Percentiles rank a stretch among this genome's conserved stretches.
Conservation (phyloP, 2,797 vertebrate species). For the Micropoecilia bifurca region DNA sequence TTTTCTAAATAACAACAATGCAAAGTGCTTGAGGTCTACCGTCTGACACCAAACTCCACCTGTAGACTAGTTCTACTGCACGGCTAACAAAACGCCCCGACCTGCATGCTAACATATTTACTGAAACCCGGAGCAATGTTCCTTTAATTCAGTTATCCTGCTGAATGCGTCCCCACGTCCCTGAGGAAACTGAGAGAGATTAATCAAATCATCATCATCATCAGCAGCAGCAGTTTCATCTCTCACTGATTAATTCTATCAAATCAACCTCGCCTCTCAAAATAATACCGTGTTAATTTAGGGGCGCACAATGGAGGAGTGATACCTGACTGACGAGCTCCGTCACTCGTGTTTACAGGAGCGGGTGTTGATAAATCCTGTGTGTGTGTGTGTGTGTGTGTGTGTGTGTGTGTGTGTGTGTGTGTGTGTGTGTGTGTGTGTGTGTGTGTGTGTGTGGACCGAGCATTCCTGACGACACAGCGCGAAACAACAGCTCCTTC, state of each 20-base stretch:
- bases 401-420: not conserved
- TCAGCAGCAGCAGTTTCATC: constrained; percentile 6
- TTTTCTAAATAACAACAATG: too few relatives aligned
- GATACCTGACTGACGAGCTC: constrained; percentile 20
- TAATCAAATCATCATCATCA: constrained; percentile 40
- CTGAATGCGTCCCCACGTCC: not conserved
- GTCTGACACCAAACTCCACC: too few relatives aligned
- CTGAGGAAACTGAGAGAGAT: constrained; percentile 23
- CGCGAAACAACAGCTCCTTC: constrained; percentile 48
- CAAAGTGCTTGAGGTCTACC: too few relatives aligned
- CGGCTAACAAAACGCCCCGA: not conserved
- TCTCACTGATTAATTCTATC: constrained; percentile 39
- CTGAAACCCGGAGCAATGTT: not conserved
- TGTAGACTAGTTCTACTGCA: not conserved
- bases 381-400: constrained; percentile 12
- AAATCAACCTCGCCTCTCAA: constrained; percentile 23
- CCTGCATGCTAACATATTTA: constrained; percentile 5
- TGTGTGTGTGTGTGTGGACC: not conserved
- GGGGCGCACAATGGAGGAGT: constrained; percentile 25
- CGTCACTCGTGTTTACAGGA: constrained; percentile 16
- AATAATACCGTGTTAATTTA: constrained; percentile 39
- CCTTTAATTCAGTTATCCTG: not conserved
- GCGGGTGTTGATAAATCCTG: constrained; percentile 35
- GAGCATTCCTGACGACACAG: constrained; percentile 57
- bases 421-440: not conserved